These are phyloP conservation scores for Agrypnus murinus DNA, from an alignment of 2,888 invertebrate genomes.

Conservation along the genomic window DNA sequence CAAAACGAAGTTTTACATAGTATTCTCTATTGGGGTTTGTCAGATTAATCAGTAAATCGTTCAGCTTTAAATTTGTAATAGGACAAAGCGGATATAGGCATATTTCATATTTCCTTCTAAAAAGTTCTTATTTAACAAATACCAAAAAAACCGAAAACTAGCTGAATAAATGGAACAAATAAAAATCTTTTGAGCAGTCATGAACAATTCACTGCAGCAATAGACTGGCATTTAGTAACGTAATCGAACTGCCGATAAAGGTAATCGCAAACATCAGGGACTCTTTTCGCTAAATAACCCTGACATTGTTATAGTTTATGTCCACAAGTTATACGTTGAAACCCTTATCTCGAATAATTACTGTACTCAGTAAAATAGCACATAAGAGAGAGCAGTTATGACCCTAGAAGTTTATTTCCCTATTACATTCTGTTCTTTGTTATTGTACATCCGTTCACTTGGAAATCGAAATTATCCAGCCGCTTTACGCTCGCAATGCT, in stretches of 20 bases:
- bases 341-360: constrained; percentile 11
- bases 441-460: constrained; percentile 11
- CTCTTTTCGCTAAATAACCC: no score
- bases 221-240: no score
- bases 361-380: constrained; percentile 23
- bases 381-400: constrained; percentile 16
- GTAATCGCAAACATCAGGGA: no score
- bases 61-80: no score
- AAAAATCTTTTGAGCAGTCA: no score
- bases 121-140: no score
- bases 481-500: constrained; percentile 11
- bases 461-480: constrained; percentile 17
- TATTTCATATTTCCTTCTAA: no score
- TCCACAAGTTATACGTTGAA: neutral
- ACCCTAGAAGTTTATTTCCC: constrained; percentile 22
- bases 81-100: no score
- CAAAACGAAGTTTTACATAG: neutral
- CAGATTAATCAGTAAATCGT: neutral
- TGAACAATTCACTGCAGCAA: no score
- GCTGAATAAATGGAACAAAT: no score
- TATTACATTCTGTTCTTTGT: constrained; percentile 20
- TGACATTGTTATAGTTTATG: neutral
- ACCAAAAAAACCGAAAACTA: no score
- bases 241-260: no score
- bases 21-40: neutral